These are phyloP conservation scores for Ceratina australensis DNA, from an alignment of 1,140 invertebrate genomes.

Conservation along the genomic window DNA sequence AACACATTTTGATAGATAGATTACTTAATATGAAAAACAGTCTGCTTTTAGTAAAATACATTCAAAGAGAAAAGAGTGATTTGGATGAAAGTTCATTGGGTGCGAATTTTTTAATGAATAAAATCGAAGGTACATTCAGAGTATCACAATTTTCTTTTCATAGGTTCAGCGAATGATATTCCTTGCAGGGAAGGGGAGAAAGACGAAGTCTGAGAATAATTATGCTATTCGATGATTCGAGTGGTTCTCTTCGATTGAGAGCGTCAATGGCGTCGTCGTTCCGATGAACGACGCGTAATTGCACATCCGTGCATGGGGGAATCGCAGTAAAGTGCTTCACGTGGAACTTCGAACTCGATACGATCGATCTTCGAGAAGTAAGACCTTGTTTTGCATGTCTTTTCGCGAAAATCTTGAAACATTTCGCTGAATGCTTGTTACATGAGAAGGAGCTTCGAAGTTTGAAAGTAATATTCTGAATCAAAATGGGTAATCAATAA, in stretches of 20 bases:
- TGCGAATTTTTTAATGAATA: too few relatives aligned
- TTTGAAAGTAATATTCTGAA: too few relatives aligned
- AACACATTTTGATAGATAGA: too few relatives aligned
- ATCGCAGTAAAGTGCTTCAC: slow-evolving; percentile 16
- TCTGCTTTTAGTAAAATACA: too few relatives aligned
- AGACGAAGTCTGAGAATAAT: slow-evolving; percentile 12
- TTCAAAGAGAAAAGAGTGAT: too few relatives aligned
- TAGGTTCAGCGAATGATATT: neutral
- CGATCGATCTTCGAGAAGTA: slow-evolving; percentile 32
- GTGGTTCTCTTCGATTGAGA: slow-evolving; percentile 14
- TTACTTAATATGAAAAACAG: too few relatives aligned
- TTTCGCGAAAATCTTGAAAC: neutral
- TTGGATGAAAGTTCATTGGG: too few relatives aligned
- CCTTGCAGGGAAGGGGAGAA: neutral
- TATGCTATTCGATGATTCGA: slow-evolving; percentile 13
- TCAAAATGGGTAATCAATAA: too few relatives aligned
- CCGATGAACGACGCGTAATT: slow-evolving; percentile 43
- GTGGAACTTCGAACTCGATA: neutral
- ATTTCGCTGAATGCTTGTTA: neutral
- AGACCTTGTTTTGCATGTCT: neutral
- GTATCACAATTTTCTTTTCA: neutral
- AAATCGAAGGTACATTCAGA: neutral
- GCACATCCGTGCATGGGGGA: slow-evolving; percentile 40
- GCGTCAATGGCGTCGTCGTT: slow-evolving; percentile 33
- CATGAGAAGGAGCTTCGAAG: too few relatives aligned